Evolutionary conservation across 2,888 invertebrate species (phyloP), one percentile per base, ranked within the genome.

Genomic region (Platycheirus rosarum): DNA sequence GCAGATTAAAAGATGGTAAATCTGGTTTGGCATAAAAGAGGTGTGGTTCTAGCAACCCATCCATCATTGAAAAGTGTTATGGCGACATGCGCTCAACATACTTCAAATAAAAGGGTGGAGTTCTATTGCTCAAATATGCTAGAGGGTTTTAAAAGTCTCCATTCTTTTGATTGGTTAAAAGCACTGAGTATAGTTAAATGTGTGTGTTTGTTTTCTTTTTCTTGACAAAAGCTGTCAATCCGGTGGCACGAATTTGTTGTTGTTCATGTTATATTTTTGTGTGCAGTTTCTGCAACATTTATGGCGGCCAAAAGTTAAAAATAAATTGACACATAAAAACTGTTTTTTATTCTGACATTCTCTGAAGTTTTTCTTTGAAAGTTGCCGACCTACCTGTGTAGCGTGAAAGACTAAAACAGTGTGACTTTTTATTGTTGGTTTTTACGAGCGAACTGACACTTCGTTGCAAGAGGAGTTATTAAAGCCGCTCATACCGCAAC

Each of bases 21-120:
- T 68, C 48, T 71, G 53, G 32, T 82, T 51, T 55, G 48, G 46
- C 32, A 40, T 11, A 26, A 26, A 60, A 42, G 55, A 73, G 79
- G 78, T 84, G 85, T 84, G 80, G 84, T 70, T 8, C 71, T 13
- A 51, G 14, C 51, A 68, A 57, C 57, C 86, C 86, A 88, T 88
- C 87, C 88, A 88, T 88, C 87, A 87, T 75, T 57, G 77, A 71
- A 49, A 70, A 62, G 49, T 68, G 73, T 32, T 44, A 63, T 13
- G 57, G 35, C 20, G 85, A 40, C 89, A 87, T 89, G 89, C 89
- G 89, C 88, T n/a, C n/a, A n/a, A n/a, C n/a, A n/a, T n/a, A 79
- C 29, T 32, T 53, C 66, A 8, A 23, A 26, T 13, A 53, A 13
- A 85, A 85, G 84, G 89, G 88, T 87, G 88, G 88, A 87, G 88